These are phyloP conservation scores for Cydia pomonella DNA, from an alignment of 1,140 invertebrate genomes.

Conservation along the genomic window DNA sequence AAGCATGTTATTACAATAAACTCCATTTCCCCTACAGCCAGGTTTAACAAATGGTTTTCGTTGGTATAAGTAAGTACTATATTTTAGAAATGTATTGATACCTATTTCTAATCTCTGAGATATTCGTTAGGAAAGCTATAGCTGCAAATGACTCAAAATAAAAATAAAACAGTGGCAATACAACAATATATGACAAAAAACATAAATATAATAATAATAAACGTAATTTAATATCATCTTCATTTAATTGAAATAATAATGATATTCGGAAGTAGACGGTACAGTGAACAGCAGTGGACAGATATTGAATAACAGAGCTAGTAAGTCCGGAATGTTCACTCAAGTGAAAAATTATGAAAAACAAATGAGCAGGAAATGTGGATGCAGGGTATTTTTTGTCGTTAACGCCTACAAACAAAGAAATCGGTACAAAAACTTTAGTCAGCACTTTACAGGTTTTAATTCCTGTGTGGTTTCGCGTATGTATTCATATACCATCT, in stretches of 20 bases:
- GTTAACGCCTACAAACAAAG: background rate
- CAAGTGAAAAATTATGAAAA: constrained; percentile 30
- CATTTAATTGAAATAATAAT: background rate
- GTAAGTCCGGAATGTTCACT: constrained; percentile 20
- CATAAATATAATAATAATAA: too few species aligned
- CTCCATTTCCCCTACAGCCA: too few species aligned
- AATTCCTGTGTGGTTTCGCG: constrained; percentile 38
- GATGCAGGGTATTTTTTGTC: background rate
- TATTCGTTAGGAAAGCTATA: too few species aligned
- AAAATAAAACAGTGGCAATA: too few species aligned
- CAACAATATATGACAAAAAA: too few species aligned
- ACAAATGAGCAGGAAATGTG: constrained; percentile 22
- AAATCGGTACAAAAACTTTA: constrained; percentile 18
- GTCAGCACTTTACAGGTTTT: constrained; percentile 50
- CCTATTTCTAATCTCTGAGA: too few species aligned
- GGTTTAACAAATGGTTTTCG: too few species aligned
- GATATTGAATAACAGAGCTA: constrained; percentile 24
- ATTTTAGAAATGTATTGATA: too few species aligned
- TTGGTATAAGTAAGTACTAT: too few species aligned
- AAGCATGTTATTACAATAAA: too few species aligned
- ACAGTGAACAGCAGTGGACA: constrained; percentile 11
- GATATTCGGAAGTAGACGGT: constrained; percentile 18
- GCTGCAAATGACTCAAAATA: too few species aligned
- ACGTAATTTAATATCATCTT: background rate
- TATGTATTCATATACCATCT: constrained; percentile 38